Base-by-base conservation (phyloP, 2,888 invertebrate genomes). In the Epinotia bilunana region DNA sequence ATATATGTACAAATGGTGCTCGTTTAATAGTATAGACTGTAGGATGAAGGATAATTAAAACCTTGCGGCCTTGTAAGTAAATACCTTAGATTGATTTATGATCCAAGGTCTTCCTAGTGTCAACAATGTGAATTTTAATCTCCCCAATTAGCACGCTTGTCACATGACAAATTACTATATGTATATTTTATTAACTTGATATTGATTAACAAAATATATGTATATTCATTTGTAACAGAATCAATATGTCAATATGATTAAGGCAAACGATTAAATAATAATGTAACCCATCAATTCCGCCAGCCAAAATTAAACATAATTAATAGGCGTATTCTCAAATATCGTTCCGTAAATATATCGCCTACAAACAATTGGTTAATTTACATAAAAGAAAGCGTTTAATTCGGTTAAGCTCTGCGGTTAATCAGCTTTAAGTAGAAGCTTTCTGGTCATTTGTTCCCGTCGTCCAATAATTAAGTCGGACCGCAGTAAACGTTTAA, bases 341-440 rank as follows among this genome's bases (percentile, higher is more conserved):
- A 80, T 81, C 78, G 76, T 87, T 84, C 82, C 79, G 74, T 77
- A 82, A 83, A 88, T 89, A 86, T 86, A 90, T 90, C 83, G 81
- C 81, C 81, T 81, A 88, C 84, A 88, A 91, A 92, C 90, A 90
- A 90, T 90, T 84, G 83, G 87, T 86, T 87, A 86, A 91, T 92
- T 91, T 85, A 90, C 89, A 91, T 91, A 90, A 90, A 91, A 91
- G 90, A 91, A 91, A 93, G 90, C 91, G 86, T 88, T 90, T 90
- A 88, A 91, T 90, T 90, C 86, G 86, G 87, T 90, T 89, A 90
- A 90, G 90, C 87, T 85, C 82, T 82, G 85, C 82, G 88, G 89
- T 90, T 91, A 90, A 90, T 91, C 90, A 88, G 86, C 82, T 89
- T 87, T 87, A 87, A 87, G 84, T 84, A 85, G 87, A 83, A 88